Percentiles rank a stretch among this genome's conserved stretches.
Evolutionary conservation across 2,113 vertebrate species (phyloP).

Genomic region (Amazona guildingii): DNA sequence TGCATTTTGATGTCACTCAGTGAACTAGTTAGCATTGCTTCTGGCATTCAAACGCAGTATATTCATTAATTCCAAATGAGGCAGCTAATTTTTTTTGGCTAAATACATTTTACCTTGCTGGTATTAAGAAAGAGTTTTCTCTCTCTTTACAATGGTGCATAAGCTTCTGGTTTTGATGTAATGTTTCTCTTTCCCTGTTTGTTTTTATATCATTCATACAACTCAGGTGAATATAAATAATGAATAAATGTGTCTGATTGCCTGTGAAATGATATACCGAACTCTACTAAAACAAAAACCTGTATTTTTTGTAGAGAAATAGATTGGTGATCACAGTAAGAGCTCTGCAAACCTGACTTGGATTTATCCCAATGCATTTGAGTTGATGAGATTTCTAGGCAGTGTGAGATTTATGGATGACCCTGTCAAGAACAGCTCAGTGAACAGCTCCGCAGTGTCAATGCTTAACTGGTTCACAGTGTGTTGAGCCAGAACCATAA

Average conservation of each 20-base stretch:
- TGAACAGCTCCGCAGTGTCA: not conserved
- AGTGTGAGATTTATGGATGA: not conserved
- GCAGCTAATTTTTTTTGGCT: not conserved
- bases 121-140: not conserved
- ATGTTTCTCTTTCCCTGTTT: not conserved
- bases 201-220: not conserved
- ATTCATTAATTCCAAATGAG: not conserved
- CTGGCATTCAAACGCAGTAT: not conserved
- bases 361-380: not conserved
- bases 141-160: not conserved
- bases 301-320: not conserved
- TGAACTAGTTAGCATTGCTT: not conserved
- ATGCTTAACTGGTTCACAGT: not conserved
- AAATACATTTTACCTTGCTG: not conserved
- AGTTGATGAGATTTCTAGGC: not conserved
- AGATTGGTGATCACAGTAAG: not conserved
- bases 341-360: not conserved
- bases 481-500: not conserved
- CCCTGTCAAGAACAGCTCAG: not conserved
- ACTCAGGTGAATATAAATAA: not conserved
- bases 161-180: not conserved
- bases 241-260: not conserved
- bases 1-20: not conserved
- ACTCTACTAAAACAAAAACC: not conserved
- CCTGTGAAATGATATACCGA: not conserved